Conservation (phyloP, 2,113 vertebrate species). For the Anarhynchus alexandrinus region DNA sequence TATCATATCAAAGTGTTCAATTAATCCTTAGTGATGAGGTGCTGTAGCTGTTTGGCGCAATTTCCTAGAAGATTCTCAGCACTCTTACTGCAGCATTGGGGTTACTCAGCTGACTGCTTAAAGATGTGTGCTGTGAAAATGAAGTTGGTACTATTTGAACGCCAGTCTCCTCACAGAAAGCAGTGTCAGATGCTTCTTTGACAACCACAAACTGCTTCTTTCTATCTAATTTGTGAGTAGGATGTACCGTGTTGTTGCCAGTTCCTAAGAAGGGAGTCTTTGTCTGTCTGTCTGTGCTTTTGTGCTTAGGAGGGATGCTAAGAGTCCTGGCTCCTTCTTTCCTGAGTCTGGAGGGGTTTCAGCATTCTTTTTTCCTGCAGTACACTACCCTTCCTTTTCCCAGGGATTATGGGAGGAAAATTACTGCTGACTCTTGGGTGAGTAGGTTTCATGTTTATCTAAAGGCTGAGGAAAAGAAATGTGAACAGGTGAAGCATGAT, state of each 20-base stretch:
- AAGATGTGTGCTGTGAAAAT: neutral
- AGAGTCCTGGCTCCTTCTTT: neutral
- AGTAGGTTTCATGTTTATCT: neutral
- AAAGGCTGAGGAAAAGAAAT: neutral
- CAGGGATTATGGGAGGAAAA: neutral
- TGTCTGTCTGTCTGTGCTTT: neutral
- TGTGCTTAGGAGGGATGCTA: neutral
- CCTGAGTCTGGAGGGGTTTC: neutral
- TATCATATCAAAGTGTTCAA: slow-evolving; percentile 70
- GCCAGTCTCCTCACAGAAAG: neutral
- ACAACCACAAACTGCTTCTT: neutral
- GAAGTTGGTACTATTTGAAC: neutral
- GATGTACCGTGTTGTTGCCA: neutral
- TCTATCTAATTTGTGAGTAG: neutral
- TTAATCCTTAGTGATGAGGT: slow-evolving; percentile 1
- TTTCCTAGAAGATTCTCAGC: slow-evolving; percentile 20
- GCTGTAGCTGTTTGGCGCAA: slow-evolving; percentile 33
- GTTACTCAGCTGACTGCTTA: neutral
- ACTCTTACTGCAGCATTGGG: neutral
- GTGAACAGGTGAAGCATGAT: neutral
- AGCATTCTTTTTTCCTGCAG: neutral
- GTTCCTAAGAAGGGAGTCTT: neutral
- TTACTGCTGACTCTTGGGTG: neutral
- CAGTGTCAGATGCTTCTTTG: neutral
- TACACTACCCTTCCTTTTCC: neutral